phyloP scores from a whole-genome alignment of 2,888 invertebrate genomes.

The Drosophila putrida region DNA sequence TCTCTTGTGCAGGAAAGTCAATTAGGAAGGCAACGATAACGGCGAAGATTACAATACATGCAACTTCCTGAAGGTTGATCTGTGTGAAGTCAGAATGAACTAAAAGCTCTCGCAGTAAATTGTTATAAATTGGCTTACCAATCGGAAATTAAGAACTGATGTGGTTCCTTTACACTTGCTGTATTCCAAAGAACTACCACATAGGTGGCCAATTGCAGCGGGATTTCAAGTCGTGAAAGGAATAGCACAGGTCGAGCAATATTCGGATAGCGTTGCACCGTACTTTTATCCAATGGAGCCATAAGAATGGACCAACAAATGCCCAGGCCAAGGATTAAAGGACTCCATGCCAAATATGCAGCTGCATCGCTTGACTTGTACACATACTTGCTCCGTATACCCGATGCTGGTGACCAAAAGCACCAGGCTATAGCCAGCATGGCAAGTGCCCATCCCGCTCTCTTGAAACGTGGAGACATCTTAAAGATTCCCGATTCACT shows the following conservation, averaged over 20 bases:
- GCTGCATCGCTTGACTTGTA: slow-evolving; percentile 88
- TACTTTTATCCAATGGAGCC: slow-evolving; percentile 68
- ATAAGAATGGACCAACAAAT: slow-evolving; percentile 89
- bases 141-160: slow-evolving; percentile 87
- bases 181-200: slow-evolving; percentile 89
- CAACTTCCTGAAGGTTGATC: slow-evolving; percentile 87
- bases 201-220: slow-evolving; percentile 89
- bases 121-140: slow-evolving; percentile 86
- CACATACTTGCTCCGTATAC: slow-evolving; percentile 87
- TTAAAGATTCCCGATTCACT: slow-evolving; percentile 76
- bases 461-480: slow-evolving; percentile 85
- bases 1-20: slow-evolving; percentile 89
- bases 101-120: background rate
- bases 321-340: slow-evolving; percentile 88
- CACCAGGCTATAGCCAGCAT: slow-evolving; percentile 85
- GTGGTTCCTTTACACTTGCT: slow-evolving; percentile 88
- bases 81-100: slow-evolving; percentile 78
- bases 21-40: slow-evolving; percentile 88
- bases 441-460: slow-evolving; percentile 82
- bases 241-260: slow-evolving; percentile 87
- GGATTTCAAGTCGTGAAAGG: slow-evolving; percentile 89
- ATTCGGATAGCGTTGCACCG: slow-evolving; percentile 83
- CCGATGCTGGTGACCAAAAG: slow-evolving; percentile 88
- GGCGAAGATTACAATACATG: slow-evolving; percentile 86
- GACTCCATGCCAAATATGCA: slow-evolving; percentile 88